A percentile compares a stretch with the other conserved stretches of the same genome.
phyloP scores from a whole-genome alignment of 1,140 invertebrate species.

The Dreissena polymorpha region DNA sequence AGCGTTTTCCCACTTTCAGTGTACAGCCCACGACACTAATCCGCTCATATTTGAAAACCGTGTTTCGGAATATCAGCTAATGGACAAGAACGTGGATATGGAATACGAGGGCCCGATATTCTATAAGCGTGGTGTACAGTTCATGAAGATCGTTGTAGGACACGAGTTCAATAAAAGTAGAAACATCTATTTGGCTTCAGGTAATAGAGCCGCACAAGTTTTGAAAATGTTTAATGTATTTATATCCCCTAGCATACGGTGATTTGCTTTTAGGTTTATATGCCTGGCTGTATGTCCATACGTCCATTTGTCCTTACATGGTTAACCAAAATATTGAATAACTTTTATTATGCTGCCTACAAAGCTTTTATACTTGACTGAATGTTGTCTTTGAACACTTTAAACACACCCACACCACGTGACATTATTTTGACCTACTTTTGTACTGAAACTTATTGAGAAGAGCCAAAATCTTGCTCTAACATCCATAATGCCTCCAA shows the following conservation, averaged over 20 bases:
- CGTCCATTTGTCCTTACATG: background rate
- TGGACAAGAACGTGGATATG: background rate
- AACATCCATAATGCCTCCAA: too few relatives aligned
- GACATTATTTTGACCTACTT: too few relatives aligned
- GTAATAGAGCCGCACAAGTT: background rate
- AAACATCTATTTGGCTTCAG: constrained; percentile 31
- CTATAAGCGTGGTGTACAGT: constrained; percentile 24
- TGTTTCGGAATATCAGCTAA: constrained; percentile 22
- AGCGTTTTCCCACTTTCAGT: constrained; percentile 1
- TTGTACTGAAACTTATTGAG: too few relatives aligned
- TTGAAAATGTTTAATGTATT: too few relatives aligned
- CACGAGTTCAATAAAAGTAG: background rate
- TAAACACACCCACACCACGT: too few relatives aligned
- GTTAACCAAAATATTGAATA: too few relatives aligned
- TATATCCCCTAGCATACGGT: background rate
- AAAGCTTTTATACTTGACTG: too few relatives aligned
- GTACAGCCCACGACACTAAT: constrained; percentile 19
- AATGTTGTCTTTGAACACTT: too few relatives aligned
- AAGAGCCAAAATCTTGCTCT: too few relatives aligned
- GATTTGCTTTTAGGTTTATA: background rate
- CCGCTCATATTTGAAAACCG: constrained; percentile 2
- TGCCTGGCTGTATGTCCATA: background rate
- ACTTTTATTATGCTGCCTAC: too few relatives aligned
- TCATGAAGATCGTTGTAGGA: constrained; percentile 17
- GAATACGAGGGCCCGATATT: constrained; percentile 11